Evolutionary conservation across 2,888 invertebrate species (phyloP), one percentile per base, ranked within the genome.

Genomic region (Agrotis puta): DNA sequence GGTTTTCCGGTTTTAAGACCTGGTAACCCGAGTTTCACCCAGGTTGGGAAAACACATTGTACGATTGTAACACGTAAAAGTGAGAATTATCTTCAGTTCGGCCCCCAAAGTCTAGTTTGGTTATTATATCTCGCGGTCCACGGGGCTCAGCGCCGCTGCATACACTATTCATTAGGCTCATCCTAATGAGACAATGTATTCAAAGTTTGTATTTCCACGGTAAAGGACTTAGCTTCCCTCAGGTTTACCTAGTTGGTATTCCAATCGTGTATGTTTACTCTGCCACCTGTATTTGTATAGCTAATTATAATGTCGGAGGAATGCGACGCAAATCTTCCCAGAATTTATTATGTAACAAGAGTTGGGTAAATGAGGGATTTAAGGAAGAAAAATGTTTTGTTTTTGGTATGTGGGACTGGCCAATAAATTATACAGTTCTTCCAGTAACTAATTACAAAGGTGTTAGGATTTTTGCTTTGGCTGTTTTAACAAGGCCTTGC

Each of bases 121-220:
- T 85, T 81, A 88, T 88, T 90, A 90, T 90, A 86, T 74, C 76
- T 73, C 73, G 74, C 77, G 79, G 82, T 85, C 70, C 67, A 65
- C 70, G 74, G 84, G 82, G 78, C 81, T 78, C 82, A 81, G 56
- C 24, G 74, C 56, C 20, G 57, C 39, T 76, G 88, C 92, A 92
- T 92, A 88, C 88, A 90, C 88, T 91, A 92, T 93, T 92, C 90
- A 93, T 91, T 88, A 87, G 82, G 85, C 83, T 82, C 48, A 82
- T 89, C 83, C 89, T 93, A 94, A 94, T 93, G 91, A 93, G 83
- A 74, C 74, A 87, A 85, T 85, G 87, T 85, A 85, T 87, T 81
- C 86, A 74, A 81, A 85, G 91, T 90, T 89, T 91, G 88, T 87
- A 76, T 87, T 87, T 84, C 81, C 72, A 77, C 76, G 70, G 81